Evolutionary conservation across 2,113 vertebrate genomes (phyloP), one percentile per base, ranked within the genome.

Genomic region (Charina bottae): DNA sequence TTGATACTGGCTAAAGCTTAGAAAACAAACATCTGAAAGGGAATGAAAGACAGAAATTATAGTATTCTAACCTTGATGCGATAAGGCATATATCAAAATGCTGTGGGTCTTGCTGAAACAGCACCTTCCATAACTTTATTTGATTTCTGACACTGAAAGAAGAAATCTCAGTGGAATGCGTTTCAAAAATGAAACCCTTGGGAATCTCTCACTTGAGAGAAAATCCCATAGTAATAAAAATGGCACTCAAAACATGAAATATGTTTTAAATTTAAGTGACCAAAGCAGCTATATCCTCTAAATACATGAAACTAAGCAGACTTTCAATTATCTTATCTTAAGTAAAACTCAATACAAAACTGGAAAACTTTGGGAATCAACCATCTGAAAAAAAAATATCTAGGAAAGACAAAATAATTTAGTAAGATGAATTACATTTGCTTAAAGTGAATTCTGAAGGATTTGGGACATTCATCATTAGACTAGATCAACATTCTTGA

Each of bases 91-190:
- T 94, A 96, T 94, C 93, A 95, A 84, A 68, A 93, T 89, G 88
- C 83, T 0, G 0, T 21, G 64, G 91, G 68, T 92, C 19, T 54
- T 95, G 95, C 95, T 97, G 94, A 96, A 92, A 89, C 88, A 94
- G 95, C 95, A 93, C 58, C 24, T 91, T 95, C 91, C 90, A 93
- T 90, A 95, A 95, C 91, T 92, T 96, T 94, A 83, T 58, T 85
- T 23, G 93, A 93, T 94, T 95, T 92, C 91, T 93, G 92, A 90
- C 33, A 58, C 90, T 94, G 89, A 94, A 95, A 93, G 91, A 94
- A 37, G 89, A 95, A 94, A 78, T 84, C 90, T 91, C 93, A 92
- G 92, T 88, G 89, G 19, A 10, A 68, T 88, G 83, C 60, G 91
- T 64, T 90, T 93, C 91, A 87, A 60, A 93, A 95, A 42, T 53